Evolutionary conservation across 2,888 invertebrate genomes (phyloP), one percentile per base, ranked within the genome.

Genomic region (Temnothorax rugatulus): DNA sequence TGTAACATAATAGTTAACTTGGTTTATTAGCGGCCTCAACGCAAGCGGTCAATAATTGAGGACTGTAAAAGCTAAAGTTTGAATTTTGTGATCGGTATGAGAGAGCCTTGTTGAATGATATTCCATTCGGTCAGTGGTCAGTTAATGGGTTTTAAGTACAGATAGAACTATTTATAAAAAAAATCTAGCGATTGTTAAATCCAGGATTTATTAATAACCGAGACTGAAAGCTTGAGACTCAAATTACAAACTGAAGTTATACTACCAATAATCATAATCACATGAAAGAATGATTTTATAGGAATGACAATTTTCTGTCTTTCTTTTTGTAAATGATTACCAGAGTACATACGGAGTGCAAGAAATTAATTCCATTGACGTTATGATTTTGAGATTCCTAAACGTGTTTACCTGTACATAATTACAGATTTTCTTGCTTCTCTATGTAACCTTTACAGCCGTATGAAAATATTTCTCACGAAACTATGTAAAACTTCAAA

Each of bases 1-100:
- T 85, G 86, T 86, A 85, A 88, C 64, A 88, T 86, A 87, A 83
- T 89, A 84, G 84, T 82, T 85, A 89, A 84, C 59, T 83, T 83
- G 84, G 82, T 87, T 86, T 89, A 87, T 85, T 81, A 83, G 83
- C 71, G 82, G 82, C 86, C 85, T 91, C 84, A 79, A 50, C 81
- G 79, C 71, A 82, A 89, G 59, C 74, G 76, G 84, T 83, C 64
- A 52, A 84, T 81, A 77, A 75, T 87, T 79, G 54, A 68, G 75
- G 82, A 61, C 71, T 75, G 68, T 85, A 84, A 83, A 34, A 81
- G 71, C 76, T 84, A 69, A 69, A 73, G 61, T 83, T 88, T 50
- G 61, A 47, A 77, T 66, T 71, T 73, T 69, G 54, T 41, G 41
- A 77, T 77, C 59, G 59, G 18, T 38, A 47, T 4, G 79, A 34